Evolutionary conservation across 2,888 invertebrate species (phyloP).

Genomic region (Rhamphomyia laevipes): DNA sequence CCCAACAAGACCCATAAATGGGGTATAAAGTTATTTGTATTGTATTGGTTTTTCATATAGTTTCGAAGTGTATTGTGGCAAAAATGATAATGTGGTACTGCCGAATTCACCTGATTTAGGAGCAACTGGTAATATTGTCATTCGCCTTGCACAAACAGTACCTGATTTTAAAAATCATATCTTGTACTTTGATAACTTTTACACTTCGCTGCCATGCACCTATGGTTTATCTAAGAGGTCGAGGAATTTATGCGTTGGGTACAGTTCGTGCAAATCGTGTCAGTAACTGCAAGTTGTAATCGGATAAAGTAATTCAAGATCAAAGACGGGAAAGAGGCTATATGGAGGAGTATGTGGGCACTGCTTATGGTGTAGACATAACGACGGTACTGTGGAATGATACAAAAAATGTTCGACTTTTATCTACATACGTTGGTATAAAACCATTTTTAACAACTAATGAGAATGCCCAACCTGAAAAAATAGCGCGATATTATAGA

Average conservation of each 20-base stretch:
- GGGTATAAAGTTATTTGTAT: slow-evolving; percentile 1
- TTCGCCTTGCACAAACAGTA: slow-evolving; percentile 4
- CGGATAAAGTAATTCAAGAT: neutral
- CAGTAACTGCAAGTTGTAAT: neutral
- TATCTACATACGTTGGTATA: slow-evolving; percentile 2
- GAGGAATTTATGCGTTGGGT: slow-evolving; percentile 12
- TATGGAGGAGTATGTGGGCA: slow-evolving; percentile 9
- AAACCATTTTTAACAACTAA: slow-evolving; percentile 5
- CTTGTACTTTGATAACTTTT: slow-evolving; percentile 9
- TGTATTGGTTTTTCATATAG: neutral
- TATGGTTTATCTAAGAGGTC: slow-evolving; percentile 6
- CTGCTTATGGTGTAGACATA: slow-evolving; percentile 13
- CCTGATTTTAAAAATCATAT: slow-evolving; percentile 9
- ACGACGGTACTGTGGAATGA: slow-evolving; percentile 24
- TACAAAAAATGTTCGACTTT: slow-evolving; percentile 21
- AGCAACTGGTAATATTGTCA: neutral
- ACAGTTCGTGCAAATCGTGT: slow-evolving; percentile 11
- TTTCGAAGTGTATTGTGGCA: neutral
- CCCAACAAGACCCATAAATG: slow-evolving; percentile 1
- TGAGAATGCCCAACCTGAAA: slow-evolving; percentile 1
- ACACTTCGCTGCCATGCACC: slow-evolving; percentile 7
- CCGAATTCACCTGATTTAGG: neutral
- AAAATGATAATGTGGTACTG: neutral
- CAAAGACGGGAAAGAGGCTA: neutral
- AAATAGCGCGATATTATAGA: slow-evolving; percentile 5